These are phyloP conservation scores for Tinea pellionella DNA, from an alignment of 2,888 invertebrate species.

Conservation along the genomic window DNA sequence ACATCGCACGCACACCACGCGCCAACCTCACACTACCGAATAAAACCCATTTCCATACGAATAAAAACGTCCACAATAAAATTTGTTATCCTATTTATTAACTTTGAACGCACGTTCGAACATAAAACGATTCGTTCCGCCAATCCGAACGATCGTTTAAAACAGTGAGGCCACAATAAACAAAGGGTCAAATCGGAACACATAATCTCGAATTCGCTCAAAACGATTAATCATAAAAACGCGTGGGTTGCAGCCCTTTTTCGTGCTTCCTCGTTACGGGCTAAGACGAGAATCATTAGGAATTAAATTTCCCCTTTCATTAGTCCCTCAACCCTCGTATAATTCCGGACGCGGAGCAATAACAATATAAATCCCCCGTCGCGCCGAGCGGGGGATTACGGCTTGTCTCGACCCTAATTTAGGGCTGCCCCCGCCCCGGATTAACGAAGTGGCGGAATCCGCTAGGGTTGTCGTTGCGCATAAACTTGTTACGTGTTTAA, in stretches of 20 bases:
- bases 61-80: background rate
- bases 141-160: conserved; percentile 41
- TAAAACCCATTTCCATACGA: background rate
- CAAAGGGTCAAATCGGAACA: conserved; percentile 38
- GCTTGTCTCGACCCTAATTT: conserved; percentile 71
- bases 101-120: conserved; percentile 14
- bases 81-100: conserved; percentile 5
- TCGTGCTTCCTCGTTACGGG: conserved; percentile 67
- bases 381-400: conserved; percentile 69
- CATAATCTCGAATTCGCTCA: conserved; percentile 48
- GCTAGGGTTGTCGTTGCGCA: conserved; percentile 68
- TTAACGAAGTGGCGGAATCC: conserved; percentile 70
- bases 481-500: conserved; percentile 71
- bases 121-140: conserved; percentile 25
- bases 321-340: conserved; percentile 71
- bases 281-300: conserved; percentile 71
- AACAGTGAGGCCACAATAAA: conserved; percentile 29
- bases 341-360: conserved; percentile 70
- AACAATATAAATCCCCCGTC: conserved; percentile 71
- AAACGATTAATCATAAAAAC: conserved; percentile 61
- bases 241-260: conserved; percentile 62
- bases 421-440: conserved; percentile 69
- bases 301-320: conserved; percentile 71
- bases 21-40: conserved; percentile 4
- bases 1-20: conserved; percentile 20